Conservation (phyloP, 2,888 invertebrate genomes). For the Thysanoteuthis rhombus region DNA sequence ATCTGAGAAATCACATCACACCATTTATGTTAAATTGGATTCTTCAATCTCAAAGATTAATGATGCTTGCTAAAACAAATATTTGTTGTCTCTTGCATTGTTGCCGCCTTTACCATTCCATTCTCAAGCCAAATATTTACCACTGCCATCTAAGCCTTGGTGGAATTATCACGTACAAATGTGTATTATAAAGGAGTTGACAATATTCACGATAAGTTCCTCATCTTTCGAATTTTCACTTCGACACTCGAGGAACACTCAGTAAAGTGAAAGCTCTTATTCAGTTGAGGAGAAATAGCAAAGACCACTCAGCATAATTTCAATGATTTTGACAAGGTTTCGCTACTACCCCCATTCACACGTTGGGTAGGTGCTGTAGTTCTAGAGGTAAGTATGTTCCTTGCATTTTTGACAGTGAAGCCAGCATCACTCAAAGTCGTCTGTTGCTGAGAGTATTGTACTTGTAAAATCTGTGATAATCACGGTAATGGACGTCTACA, state of each 20-base stretch:
- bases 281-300: background rate
- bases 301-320: background rate
- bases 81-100: background rate
- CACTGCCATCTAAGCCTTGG: background rate
- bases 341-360: background rate
- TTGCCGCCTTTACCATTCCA: background rate
- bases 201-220: background rate
- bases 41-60: background rate
- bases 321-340: background rate
- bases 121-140: background rate
- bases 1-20: background rate
- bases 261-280: background rate
- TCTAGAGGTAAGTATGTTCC: background rate
- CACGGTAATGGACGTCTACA: background rate
- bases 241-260: background rate
- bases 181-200: background rate
- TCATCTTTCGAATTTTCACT: background rate
- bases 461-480: background rate
- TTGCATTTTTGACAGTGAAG: background rate
- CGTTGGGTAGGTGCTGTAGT: background rate
- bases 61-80: background rate
- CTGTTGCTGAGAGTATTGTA: background rate
- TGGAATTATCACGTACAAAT: background rate
- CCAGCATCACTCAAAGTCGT: background rate
- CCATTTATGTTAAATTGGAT: background rate